phyloP scores from a whole-genome alignment of 2,113 vertebrate genomes.

The Varanus salvator region DNA sequence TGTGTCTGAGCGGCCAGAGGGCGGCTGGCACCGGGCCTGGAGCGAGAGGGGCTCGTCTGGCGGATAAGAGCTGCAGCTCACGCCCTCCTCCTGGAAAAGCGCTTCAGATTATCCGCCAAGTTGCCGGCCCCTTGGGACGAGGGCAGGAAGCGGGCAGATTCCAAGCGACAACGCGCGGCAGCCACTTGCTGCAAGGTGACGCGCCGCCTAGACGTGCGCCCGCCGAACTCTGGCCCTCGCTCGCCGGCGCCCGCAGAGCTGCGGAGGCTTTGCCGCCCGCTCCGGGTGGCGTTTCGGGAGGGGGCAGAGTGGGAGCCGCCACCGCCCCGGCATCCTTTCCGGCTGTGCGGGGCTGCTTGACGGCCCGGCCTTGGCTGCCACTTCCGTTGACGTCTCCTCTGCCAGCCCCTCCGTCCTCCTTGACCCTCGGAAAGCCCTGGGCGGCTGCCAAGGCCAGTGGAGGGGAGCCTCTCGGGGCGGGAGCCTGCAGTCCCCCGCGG shows the following conservation, averaged over 20 bases:
- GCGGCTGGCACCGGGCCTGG: no score
- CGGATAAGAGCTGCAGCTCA: neutral
- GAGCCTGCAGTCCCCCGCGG: neutral
- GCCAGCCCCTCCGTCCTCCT: neutral
- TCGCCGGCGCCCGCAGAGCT: neutral
- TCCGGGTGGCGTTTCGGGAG: slow-evolving; percentile 30
- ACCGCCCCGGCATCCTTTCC: neutral
- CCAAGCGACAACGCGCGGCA: neutral
- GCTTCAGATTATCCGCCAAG: neutral
- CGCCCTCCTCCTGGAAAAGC: neutral
- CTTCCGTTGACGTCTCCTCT: slow-evolving; percentile 20
- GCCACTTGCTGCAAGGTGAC: no score
- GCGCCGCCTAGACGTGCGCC: no score
- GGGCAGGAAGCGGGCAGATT: neutral
- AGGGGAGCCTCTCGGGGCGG: neutral
- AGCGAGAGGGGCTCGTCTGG: neutral
- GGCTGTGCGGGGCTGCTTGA: neutral
- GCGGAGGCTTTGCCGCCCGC: neutral
- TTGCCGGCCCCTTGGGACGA: neutral
- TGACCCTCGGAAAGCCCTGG: neutral
- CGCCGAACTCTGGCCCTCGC: neutral
- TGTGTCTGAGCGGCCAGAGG: no score
- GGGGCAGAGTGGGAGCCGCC: neutral
- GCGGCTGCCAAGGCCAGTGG: neutral
- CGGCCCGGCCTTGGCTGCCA: neutral